Evolutionary conservation across 2,888 invertebrate species (phyloP).

Genomic region (Eupsilia transversa): DNA sequence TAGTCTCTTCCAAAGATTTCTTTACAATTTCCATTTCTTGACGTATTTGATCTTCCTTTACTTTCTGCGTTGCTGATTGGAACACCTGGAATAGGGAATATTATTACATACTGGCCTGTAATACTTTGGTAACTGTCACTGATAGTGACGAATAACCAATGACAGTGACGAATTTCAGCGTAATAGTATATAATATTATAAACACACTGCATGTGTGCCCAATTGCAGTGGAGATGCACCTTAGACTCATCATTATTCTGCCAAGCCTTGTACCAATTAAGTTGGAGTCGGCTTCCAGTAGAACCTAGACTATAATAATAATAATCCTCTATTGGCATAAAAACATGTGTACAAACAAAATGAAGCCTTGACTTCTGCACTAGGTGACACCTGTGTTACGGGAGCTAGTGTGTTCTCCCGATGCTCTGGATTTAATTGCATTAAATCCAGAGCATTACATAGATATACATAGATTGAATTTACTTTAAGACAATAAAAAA

Average conservation of each 20-base stretch:
- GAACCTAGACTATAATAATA: too few species aligned
- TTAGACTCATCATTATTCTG: too few species aligned
- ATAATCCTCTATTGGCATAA: too few species aligned
- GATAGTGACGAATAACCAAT: not conserved
- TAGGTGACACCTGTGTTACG: too few species aligned
- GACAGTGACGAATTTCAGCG: not conserved
- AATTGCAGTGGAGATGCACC: not conserved
- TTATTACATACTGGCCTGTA: not conserved
- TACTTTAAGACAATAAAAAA: too few species aligned
- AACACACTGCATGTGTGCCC: not conserved
- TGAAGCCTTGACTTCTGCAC: too few species aligned
- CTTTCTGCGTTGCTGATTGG: conserved; percentile 94
- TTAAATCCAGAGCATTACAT: too few species aligned
- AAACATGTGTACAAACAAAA: too few species aligned
- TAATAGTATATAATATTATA: not conserved
- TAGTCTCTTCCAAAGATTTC: conserved; percentile 83
- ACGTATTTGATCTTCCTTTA: conserved; percentile 91
- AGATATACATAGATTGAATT: too few species aligned
- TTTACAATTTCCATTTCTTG: conserved; percentile 91
- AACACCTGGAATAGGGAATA: conserved; percentile 87
- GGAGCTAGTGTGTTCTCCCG: too few species aligned
- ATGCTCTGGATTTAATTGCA: too few species aligned
- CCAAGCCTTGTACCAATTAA: not conserved
- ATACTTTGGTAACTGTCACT: not conserved
- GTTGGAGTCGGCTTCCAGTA: not conserved